phyloP scores from a whole-genome alignment of 2,113 vertebrate species.

The Heterocephalus glaber region DNA sequence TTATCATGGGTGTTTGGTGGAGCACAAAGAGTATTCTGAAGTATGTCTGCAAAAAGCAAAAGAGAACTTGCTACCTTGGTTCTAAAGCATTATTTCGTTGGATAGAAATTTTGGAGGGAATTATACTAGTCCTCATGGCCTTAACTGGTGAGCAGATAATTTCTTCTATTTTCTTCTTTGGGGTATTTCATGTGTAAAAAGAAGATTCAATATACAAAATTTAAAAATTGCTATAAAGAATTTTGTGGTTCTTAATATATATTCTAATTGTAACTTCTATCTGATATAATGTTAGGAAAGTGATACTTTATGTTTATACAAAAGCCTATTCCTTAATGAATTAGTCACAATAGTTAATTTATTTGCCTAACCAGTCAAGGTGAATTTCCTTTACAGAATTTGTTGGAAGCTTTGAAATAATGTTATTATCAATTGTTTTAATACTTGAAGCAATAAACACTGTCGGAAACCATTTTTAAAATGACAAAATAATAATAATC shows the following conservation, averaged over 20 bases:
- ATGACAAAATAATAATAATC: conserved; percentile 1
- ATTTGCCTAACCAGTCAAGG: neutral
- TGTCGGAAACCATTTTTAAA: conserved; percentile 40
- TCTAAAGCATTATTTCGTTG: conserved; percentile 90
- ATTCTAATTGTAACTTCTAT: neutral
- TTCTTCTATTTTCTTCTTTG: conserved; percentile 39
- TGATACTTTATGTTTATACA: neutral
- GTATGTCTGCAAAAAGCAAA: conserved; percentile 90
- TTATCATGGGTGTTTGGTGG: conserved; percentile 95
- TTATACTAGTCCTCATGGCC: conserved; percentile 87
- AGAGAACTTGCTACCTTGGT: conserved; percentile 87
- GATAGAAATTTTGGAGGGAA: conserved; percentile 91
- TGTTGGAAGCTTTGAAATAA: conserved; percentile 11
- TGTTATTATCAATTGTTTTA: conserved; percentile 12
- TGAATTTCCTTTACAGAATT: neutral
- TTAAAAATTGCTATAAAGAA: neutral
- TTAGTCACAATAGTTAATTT: conserved; percentile 34
- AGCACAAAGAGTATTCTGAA: conserved; percentile 90
- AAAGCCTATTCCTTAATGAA: conserved; percentile 7
- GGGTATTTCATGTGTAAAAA: neutral
- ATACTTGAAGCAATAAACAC: neutral
- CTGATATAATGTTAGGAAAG: conserved; percentile 16
- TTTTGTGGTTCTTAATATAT: neutral
- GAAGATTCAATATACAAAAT: conserved; percentile 8
- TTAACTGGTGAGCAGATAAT: conserved; percentile 88